A percentile compares a stretch with the other conserved stretches of the same genome.
These are phyloP conservation scores for Diuraphis noxia DNA, from an alignment of 1,140 invertebrate species.

Conservation along the genomic window DNA sequence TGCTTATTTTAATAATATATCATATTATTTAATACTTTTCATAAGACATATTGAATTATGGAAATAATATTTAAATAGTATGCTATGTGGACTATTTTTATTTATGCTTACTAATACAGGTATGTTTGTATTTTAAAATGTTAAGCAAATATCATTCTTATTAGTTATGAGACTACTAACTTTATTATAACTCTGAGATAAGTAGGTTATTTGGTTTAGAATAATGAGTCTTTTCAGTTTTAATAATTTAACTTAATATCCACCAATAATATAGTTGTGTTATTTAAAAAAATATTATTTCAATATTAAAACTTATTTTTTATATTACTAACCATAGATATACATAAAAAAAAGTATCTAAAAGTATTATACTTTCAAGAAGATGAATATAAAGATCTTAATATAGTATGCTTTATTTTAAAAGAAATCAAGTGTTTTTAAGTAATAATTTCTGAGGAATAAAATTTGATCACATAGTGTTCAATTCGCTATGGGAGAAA, in stretches of 20 bases:
- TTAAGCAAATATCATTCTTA: neutral
- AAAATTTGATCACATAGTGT: neutral
- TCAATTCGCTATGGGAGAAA: neutral
- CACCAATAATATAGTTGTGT: neutral
- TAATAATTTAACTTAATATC: too few species aligned
- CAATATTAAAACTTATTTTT: too few species aligned
- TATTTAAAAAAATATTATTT: too few species aligned
- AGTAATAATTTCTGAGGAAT: neutral
- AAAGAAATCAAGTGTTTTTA: neutral
- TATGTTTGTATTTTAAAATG: too few species aligned
- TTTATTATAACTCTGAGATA: neutral
- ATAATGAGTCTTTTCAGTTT: neutral
- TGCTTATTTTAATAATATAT: neutral
- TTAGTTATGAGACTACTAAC: neutral
- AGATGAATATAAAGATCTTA: too few species aligned
- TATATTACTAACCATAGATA: too few species aligned
- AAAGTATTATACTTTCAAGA: neutral
- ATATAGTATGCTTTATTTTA: neutral
- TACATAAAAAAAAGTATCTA: too few species aligned
- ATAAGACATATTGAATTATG: neutral
- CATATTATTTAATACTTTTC: too few species aligned
- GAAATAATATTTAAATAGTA: neutral
- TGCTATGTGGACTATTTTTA: neutral
- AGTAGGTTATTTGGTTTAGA: neutral
- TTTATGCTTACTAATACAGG: neutral